Percentiles rank a stretch among this genome's conserved stretches.
phyloP scores from a whole-genome alignment of 2,797 vertebrate genomes.

The Helostoma temminkii region DNA sequence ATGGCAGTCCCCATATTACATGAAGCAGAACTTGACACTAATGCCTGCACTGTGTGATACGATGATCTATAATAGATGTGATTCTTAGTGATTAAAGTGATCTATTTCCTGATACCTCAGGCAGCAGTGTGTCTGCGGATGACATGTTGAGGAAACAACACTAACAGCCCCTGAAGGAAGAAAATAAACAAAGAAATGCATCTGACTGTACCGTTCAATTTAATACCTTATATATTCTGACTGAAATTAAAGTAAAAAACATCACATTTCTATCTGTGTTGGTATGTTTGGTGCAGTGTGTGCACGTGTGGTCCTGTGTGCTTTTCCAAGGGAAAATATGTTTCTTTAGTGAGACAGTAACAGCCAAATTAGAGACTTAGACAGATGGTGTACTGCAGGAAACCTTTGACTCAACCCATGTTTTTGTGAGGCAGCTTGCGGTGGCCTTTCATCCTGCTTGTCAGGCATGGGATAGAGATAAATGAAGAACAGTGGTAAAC shows the following conservation, averaged over 20 bases:
- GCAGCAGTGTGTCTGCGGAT: constrained; percentile 37
- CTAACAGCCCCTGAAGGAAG: constrained; percentile 28
- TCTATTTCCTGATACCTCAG: constrained; percentile 45
- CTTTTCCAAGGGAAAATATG: constrained; percentile 36
- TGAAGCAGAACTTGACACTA: constrained; percentile 16
- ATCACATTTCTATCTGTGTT: not conserved
- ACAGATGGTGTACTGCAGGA: constrained; percentile 65
- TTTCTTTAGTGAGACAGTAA: constrained; percentile 43
- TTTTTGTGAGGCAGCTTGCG: constrained; percentile 67
- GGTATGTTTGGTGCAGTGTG: not conserved
- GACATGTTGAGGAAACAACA: constrained; percentile 20
- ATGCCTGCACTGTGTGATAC: constrained; percentile 7
- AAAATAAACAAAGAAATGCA: constrained; percentile 8
- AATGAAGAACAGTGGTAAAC: constrained; percentile 43
- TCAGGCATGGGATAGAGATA: constrained; percentile 59
- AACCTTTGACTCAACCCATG: constrained; percentile 76
- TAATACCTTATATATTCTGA: constrained; percentile 16
- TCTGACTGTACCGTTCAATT: constrained; percentile 17
- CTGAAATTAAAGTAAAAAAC: constrained; percentile 32
- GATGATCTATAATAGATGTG: constrained; percentile 26
- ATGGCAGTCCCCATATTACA: constrained; percentile 8
- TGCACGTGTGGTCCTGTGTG: constrained; percentile 2
- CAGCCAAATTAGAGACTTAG: constrained; percentile 60
- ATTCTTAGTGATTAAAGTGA: constrained; percentile 47
- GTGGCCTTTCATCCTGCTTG: constrained; percentile 69